Conservation (phyloP, 1,140 invertebrate genomes). For the Atta texana region DNA sequence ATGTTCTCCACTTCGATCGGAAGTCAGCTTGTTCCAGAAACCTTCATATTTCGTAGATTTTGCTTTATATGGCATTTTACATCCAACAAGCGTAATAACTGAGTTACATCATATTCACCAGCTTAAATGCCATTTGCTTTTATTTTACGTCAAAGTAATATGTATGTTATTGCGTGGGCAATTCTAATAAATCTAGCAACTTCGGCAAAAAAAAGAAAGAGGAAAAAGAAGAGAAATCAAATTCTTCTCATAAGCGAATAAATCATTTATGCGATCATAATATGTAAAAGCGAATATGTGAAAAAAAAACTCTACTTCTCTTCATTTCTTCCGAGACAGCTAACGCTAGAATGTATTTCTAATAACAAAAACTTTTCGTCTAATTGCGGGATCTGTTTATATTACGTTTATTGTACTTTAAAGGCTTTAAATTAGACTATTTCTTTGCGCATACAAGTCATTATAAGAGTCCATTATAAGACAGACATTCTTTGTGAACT, state of each 20-base stretch:
- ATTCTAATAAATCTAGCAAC: neutral
- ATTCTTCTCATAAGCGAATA: neutral
- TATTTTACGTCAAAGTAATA: neutral
- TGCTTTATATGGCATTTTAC: neutral
- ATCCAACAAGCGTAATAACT: neutral
- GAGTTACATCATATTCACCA: neutral
- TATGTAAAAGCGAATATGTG: too few relatives aligned
- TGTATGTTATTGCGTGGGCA: too few relatives aligned
- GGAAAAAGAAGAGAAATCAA: neutral
- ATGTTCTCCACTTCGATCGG: neutral
- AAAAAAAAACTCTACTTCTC: neutral
- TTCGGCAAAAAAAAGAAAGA: neutral
- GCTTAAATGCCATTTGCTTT: neutral
- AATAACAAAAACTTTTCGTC: conserved; percentile 9
- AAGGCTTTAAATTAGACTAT: neutral
- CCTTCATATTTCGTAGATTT: neutral
- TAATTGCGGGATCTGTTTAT: neutral
- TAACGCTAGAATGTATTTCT: neutral
- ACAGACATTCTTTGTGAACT: neutral
- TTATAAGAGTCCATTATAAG: neutral
- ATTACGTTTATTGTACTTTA: neutral
- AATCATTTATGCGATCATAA: neutral
- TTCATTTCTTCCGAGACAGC: neutral
- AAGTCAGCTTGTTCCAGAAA: neutral
- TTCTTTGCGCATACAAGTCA: neutral